Evolutionary conservation across 2,888 invertebrate species (phyloP), one percentile per base, ranked within the genome.

Genomic region (Chironomus riparius): DNA sequence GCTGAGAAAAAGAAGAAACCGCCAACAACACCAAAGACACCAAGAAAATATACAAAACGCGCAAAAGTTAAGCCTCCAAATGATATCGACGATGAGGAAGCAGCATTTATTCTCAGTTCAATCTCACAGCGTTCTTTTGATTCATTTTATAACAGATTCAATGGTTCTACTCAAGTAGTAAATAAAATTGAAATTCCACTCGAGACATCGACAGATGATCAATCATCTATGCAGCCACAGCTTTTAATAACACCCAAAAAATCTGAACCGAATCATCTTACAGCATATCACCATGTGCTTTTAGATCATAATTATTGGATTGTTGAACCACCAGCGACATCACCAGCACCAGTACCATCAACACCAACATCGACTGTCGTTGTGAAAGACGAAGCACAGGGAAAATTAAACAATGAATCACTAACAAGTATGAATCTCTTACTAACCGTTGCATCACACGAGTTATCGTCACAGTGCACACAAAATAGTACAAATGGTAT

Each of bases 1-100:
- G 13, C 71, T 2, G 24, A 21, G 6, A 50, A 50, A 2, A 71
- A 71, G 15, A 38, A 47, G 3, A 71, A 71, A 6, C 21, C 21
- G 24, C n/a, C 71, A 4, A 50, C 71, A 28, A 21, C 71, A n/a
- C 24, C 72, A 12, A 72, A 72, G 18, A 61, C 72, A 24, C 72
- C 72, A 7, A 1, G 72, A 15, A 72, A 72, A 62, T 62, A 72
- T 61, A 72, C 61, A 15, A 72, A 72, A n/a, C 61, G 62, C 6
- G 61, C 15, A 10, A 62, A 61, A 15, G 62, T 62, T 18, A 28
- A 48, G 6, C 68, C 68, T 38, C 21, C 18, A 28, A 28, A 21
- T 50, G 72, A 72, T 47, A 72, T 72, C 12, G 72, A 72, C 18
- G 72, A 72, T 18, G 72, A 72, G 28, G 72, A 72, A 72, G 72